Percentiles rank a stretch among this genome's conserved stretches.
These are phyloP conservation scores for Liolophura sinensis DNA, from an alignment of 1,140 invertebrate species.

Conservation along the genomic window DNA sequence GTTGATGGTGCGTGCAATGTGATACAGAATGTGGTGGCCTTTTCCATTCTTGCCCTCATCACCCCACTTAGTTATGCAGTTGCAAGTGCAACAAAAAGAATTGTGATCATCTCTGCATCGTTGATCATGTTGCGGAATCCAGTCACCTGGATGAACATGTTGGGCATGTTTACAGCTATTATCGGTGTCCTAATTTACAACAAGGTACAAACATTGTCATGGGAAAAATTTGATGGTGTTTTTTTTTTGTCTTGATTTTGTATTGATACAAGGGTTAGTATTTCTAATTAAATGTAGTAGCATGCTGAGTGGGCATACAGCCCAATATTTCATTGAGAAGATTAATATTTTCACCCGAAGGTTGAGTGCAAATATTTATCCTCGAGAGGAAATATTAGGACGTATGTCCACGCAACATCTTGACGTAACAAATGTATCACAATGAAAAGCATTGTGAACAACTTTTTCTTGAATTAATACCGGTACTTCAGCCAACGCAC, in stretches of 20 bases:
- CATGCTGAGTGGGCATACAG: not conserved
- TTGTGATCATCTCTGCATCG: conserved; percentile 89
- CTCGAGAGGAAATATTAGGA: not conserved
- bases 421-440: too few relatives aligned
- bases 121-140: conserved; percentile 89
- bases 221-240: not conserved
- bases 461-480: too few relatives aligned
- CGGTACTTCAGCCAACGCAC: not conserved
- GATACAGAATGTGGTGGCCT: conserved; percentile 93
- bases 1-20: conserved; percentile 88
- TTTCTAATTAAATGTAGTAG: not conserved
- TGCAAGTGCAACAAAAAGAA: conserved; percentile 92
- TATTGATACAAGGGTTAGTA: not conserved
- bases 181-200: conserved; percentile 91
- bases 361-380: not conserved
- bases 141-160: conserved; percentile 82
- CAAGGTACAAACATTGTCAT: conserved; percentile 45
- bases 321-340: too few relatives aligned
- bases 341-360: conserved; percentile 2
- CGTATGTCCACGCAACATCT: too few relatives aligned
- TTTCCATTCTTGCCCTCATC: conserved; percentile 83
- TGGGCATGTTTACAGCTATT: conserved; percentile 90
- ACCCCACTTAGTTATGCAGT: conserved; percentile 94
- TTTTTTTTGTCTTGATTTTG: not conserved
- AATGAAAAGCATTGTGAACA: too few relatives aligned